Percentiles rank a stretch among this genome's conserved stretches.
These are phyloP conservation scores for Diabrotica virgifera DNA, from an alignment of 1,140 invertebrate species.

Conservation along the genomic window DNA sequence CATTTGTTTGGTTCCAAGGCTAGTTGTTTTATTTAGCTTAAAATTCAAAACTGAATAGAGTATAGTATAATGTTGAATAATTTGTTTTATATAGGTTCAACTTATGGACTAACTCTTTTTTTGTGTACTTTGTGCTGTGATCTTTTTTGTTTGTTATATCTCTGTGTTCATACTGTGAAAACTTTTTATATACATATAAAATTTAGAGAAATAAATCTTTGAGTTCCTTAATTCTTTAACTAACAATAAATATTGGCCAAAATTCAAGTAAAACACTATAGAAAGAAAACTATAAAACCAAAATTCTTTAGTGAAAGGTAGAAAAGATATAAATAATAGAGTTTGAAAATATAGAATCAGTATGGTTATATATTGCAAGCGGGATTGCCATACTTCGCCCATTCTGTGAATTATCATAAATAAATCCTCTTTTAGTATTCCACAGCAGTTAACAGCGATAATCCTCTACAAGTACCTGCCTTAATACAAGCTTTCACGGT, in stretches of 20 bases:
- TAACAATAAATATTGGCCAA: constrained; percentile 8
- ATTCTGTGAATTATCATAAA: too few species aligned
- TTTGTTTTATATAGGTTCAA: constrained; percentile 21
- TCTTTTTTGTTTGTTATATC: constrained; percentile 20
- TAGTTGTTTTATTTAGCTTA: constrained; percentile 34
- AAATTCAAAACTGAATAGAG: constrained; percentile 17
- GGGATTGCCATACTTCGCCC: too few species aligned
- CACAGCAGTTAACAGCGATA: too few species aligned
- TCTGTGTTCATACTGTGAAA: constrained; percentile 21
- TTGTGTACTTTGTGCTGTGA: constrained; percentile 43
- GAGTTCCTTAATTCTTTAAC: constrained; percentile 9
- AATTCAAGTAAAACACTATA: neutral
- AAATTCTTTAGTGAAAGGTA: too few species aligned
- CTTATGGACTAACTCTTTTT: constrained; percentile 24
- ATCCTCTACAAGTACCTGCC: too few species aligned
- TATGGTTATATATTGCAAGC: too few species aligned
- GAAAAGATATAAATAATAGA: too few species aligned
- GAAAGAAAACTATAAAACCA: too few species aligned
- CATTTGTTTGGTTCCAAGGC: constrained; percentile 25
- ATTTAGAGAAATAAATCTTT: constrained; percentile 14
- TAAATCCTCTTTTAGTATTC: too few species aligned
- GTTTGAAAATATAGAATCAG: too few species aligned
- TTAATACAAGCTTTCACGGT: too few species aligned
- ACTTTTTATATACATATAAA: constrained; percentile 19
- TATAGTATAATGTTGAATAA: constrained; percentile 15